Base-by-base conservation (phyloP, 2,113 vertebrate genomes). In the Bubalus kerabau region DNA sequence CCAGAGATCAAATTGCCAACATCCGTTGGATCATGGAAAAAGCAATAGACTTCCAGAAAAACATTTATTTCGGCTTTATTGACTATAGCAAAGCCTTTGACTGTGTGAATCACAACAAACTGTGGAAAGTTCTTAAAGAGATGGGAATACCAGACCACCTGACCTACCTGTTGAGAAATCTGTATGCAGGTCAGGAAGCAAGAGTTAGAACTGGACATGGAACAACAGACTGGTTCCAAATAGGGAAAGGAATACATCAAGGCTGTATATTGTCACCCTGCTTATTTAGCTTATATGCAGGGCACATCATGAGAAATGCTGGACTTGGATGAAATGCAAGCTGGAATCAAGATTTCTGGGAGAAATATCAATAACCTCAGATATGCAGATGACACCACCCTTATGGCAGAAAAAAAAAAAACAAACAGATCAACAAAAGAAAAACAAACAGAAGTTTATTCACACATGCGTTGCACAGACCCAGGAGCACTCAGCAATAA, bases 271-370 rank as follows among this genome's bases (percentile, higher is more conserved):
- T 64, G 15, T 64, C 62, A 64, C 62, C 62, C 30, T 64, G 62
- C 62, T 32, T 64, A 64, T 64, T 64, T 32, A 32, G 15, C 62
- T 32, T 64, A 1, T 32, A 32, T 32, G 7, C 62, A 64, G 62
- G 32, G 62, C 32, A 16, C 14, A 32, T 17, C 30, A 32, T 64
- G 7, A 64, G 62, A 64, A 64, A 64, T 0, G 3, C 2, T 64
- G 30, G 30, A 0, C 62, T 32, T 32, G 15, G 30, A 64, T 2
- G 62, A 64, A 64, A 3, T 15, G 16, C n/a, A 67, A 67, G 64
- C 32, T 67, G 4, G 64, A 67, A 36, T 36, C 64, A 67, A 21
- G 64, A 0, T 36, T 67, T 4, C 32, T 0, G 0, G 62, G 32
- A 67, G 16, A 67, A n/a, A 67, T 21, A 67, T 67, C 17, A 67